Percentiles rank a stretch among this genome's conserved stretches.
Evolutionary conservation across 2,888 invertebrate genomes (phyloP).

Genomic region (Cotesia congregata): DNA sequence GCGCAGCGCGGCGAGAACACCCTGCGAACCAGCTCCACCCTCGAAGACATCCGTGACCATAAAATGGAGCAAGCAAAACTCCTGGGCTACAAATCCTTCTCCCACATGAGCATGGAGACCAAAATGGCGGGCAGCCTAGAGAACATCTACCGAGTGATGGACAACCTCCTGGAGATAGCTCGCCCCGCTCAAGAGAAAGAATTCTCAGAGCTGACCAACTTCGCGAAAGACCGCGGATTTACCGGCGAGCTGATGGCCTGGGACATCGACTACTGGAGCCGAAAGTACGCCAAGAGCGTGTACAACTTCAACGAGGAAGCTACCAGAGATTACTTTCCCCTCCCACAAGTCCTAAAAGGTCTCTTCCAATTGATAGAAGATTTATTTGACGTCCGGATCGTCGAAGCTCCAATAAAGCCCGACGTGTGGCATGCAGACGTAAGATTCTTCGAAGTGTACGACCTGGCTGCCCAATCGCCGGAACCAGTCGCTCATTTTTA

Average conservation of each 20-base stretch:
- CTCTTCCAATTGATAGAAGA: constrained; percentile 82
- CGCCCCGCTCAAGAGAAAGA: constrained; percentile 84
- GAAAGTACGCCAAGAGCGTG: constrained; percentile 79
- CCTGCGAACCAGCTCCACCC: constrained; percentile 79
- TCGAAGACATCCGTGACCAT: constrained; percentile 83
- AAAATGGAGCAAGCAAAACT: constrained; percentile 81
- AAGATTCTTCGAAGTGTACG: constrained; percentile 84
- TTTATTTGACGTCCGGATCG: constrained; percentile 84
- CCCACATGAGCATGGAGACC: constrained; percentile 92
- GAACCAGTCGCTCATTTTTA: constrained; percentile 86
- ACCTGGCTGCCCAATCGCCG: constrained; percentile 73
- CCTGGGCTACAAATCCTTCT: constrained; percentile 84
- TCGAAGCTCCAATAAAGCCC: constrained; percentile 74
- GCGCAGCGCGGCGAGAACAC: constrained; percentile 77
- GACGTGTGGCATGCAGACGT: constrained; percentile 91
- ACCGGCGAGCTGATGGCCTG: constrained; percentile 79
- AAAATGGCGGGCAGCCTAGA: constrained; percentile 90
- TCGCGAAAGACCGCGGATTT: constrained; percentile 79
- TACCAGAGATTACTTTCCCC: constrained; percentile 85
- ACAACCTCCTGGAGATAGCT: constrained; percentile 78
- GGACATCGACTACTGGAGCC: constrained; percentile 91
- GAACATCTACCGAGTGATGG: constrained; percentile 80
- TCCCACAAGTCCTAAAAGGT: constrained; percentile 84
- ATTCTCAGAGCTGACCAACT: constrained; percentile 79
- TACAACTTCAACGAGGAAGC: constrained; percentile 80